Percentiles rank a stretch among this genome's conserved stretches.
Conservation (phyloP, 2,797 vertebrate genomes). For the Acomys russatus region DNA sequence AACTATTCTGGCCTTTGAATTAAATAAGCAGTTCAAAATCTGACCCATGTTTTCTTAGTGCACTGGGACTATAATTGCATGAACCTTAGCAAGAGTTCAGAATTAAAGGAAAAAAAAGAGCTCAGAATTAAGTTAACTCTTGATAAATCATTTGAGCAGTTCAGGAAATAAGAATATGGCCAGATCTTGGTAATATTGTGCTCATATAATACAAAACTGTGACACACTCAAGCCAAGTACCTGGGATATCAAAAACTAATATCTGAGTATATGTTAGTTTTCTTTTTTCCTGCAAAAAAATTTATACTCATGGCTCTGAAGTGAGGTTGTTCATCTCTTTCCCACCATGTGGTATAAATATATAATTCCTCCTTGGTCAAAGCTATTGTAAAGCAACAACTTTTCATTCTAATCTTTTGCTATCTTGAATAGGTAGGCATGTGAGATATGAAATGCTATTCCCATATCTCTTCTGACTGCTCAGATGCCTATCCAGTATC, state of each 20-base stretch:
- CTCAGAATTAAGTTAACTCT: background rate
- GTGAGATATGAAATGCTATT: background rate
- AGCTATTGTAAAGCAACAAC: background rate
- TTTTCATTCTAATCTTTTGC: slow-evolving; percentile 6
- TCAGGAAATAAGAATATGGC: background rate
- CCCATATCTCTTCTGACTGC: background rate
- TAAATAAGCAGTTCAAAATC: background rate
- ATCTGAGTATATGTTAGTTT: background rate
- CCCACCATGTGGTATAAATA: background rate
- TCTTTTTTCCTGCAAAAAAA: background rate
- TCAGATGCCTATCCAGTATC: background rate
- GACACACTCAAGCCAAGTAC: background rate
- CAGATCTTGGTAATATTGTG: background rate
- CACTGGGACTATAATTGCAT: background rate
- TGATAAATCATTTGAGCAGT: slow-evolving; percentile 42
- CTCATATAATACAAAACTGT: slow-evolving; percentile 3
- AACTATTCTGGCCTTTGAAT: background rate
- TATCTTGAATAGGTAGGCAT: background rate
- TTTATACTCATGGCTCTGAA: background rate
- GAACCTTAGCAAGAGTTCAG: background rate
- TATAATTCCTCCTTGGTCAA: slow-evolving; percentile 21
- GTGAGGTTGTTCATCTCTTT: background rate
- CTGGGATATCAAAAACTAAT: background rate
- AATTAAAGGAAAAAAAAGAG: background rate
- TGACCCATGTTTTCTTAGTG: slow-evolving; percentile 12